Evolutionary conservation across 2,888 invertebrate species (phyloP), one percentile per base, ranked within the genome.

Genomic region (Pterobdella sp.): DNA sequence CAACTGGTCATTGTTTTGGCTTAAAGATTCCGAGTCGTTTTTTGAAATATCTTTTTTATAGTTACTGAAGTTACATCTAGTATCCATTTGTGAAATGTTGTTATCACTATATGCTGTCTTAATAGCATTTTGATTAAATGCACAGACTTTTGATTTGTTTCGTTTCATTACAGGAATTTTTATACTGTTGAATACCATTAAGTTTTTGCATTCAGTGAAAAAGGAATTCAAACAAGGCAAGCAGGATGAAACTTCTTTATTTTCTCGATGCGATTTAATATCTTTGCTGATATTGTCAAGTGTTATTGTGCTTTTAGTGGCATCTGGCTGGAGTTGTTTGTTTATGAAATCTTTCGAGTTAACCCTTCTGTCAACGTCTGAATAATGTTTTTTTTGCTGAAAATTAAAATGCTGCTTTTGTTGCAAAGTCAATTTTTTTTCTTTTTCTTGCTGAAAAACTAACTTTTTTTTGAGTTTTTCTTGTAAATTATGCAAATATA

Each of bases 141-240:
- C 42, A 18, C 10, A 56, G 3, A 56, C 60, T 14, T 26, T 4
- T 3, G 42, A 42, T 14, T 42, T 7, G 7, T 42, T 42, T 7
- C 18, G 42, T 42, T 18, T 42, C 18, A 14, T 7, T 7, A 42
- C 42, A 4, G 60, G 60, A 56, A 7, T 22, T n/a, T 22, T 7
- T 34, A 65, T 29, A 34, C 14, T 35, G 31, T 34, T 14, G 18
- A 65, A 65, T 34, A 2, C 32, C 35, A 35, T 10, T 2, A 65
- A 22, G 2, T n/a, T 65, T 65, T 34, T 10, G 32, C 32, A 65
- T 34, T 34, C 35, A 22, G 65, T 14, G 14, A 65, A 32, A 65
- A 65, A 31, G 14, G 34, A 65, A 65, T 65, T 29, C 18, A 32
- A 65, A 65, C 65, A 65, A 3, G 65, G 35, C 4, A 65, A 65